Conservation (phyloP, 2,113 vertebrate species). For the Lanius ludovicianus region DNA sequence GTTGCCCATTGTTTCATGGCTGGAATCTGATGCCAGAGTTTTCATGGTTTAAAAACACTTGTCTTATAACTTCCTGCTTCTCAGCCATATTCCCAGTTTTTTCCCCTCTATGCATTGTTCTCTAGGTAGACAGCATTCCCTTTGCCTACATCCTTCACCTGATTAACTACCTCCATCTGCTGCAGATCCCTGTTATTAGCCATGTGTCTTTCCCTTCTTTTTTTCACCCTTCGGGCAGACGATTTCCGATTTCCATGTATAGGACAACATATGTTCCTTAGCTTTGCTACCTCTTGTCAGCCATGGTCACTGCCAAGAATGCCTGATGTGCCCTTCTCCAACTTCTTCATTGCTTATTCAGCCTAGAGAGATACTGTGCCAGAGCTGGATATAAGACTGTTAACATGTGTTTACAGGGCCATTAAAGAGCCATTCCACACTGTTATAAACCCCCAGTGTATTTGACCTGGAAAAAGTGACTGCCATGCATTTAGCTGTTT, state of each 20-base stretch:
- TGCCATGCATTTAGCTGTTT: constrained; percentile 47
- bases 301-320: constrained; percentile 51
- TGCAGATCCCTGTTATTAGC: constrained; percentile 27
- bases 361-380: constrained; percentile 44
- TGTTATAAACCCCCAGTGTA: constrained; percentile 51
- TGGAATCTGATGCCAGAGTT: neutral
- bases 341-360: constrained; percentile 63
- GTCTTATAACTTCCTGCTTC: neutral
- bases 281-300: constrained; percentile 48
- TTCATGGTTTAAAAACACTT: constrained; percentile 8
- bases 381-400: constrained; percentile 35
- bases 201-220: constrained; percentile 14
- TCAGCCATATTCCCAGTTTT: neutral
- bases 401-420: constrained; percentile 65
- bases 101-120: constrained; percentile 1
- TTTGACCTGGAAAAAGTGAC: constrained; percentile 61
- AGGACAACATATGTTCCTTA: constrained; percentile 55
- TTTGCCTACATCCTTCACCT: constrained; percentile 46
- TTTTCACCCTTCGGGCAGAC: constrained; percentile 51
- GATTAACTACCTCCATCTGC: constrained; percentile 51
- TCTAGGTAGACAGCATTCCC: constrained; percentile 3
- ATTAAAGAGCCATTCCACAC: constrained; percentile 32
- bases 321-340: constrained; percentile 54
- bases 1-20: constrained; percentile 1
- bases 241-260: constrained; percentile 45